phyloP scores from a whole-genome alignment of 2,113 vertebrate genomes.

The Mystacornis crossleyi region DNA sequence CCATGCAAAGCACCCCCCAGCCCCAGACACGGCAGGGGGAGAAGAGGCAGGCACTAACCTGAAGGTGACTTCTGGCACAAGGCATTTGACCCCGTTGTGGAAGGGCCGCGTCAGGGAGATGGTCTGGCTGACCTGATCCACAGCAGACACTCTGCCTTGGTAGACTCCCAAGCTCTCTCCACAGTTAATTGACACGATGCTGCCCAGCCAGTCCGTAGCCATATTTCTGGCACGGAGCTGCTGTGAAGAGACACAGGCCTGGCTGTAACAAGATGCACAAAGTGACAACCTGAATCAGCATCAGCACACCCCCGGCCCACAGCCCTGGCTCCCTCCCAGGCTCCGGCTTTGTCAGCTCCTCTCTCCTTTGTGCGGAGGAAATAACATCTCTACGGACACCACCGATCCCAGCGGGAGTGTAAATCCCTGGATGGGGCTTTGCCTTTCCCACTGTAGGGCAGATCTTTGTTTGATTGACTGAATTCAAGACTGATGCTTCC shows the following conservation, averaged over 20 bases:
- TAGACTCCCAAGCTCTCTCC: constrained; percentile 93
- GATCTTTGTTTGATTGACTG: too few species aligned
- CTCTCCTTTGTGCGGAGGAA: neutral
- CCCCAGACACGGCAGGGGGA: neutral
- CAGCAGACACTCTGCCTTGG: constrained; percentile 92
- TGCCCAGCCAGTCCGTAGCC: constrained; percentile 95
- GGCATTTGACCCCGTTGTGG: constrained; percentile 95
- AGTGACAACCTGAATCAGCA: neutral
- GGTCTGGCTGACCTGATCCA: constrained; percentile 94
- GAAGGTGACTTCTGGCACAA: constrained; percentile 97
- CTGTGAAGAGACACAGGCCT: neutral
- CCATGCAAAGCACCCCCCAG: accelerated
- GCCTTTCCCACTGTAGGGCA: accelerated
- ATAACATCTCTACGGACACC: neutral
- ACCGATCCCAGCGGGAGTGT: accelerated
- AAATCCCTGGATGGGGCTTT: neutral
- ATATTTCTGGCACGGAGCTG: constrained; percentile 57
- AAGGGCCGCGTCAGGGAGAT: constrained; percentile 94
- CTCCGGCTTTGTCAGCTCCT: neutral
- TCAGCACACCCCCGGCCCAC: neutral
- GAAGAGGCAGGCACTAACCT: constrained; percentile 76
- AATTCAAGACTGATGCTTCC: neutral
- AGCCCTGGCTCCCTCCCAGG: neutral
- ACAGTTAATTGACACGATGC: constrained; percentile 96
- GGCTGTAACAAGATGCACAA: neutral